A percentile compares a stretch with the other conserved stretches of the same genome.
Evolutionary conservation across 2,888 invertebrate species (phyloP).

Genomic region (Drosophila lutescens): DNA sequence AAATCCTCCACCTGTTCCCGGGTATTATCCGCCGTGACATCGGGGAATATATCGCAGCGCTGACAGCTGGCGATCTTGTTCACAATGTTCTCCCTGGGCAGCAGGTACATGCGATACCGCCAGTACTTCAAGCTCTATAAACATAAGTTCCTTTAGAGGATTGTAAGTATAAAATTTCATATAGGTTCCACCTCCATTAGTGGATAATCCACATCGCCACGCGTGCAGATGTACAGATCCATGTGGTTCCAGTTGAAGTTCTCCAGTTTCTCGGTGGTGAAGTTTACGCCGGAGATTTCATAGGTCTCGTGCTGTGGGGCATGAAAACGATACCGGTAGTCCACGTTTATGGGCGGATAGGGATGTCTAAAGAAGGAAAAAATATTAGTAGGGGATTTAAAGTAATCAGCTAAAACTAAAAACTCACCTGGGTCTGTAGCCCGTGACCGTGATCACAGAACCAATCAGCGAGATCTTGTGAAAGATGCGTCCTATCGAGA

Average conservation of each 20-base stretch:
- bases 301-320: conserved; percentile 96
- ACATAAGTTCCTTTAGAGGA: neutral
- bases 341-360: conserved; percentile 95
- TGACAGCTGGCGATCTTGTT: conserved; percentile 90
- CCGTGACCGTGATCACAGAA: conserved; percentile 95
- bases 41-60: conserved; percentile 93
- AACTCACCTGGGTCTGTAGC: conserved; percentile 94
- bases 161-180: no score
- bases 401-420: accelerated
- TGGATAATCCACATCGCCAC: conserved; percentile 96
- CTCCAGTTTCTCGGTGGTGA: conserved; percentile 96
- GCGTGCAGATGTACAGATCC: conserved; percentile 97
- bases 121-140: conserved; percentile 92
- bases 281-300: conserved; percentile 97
- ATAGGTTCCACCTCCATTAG: conserved; percentile 94
- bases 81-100: conserved; percentile 92
- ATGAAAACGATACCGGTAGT: conserved; percentile 96
- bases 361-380: conserved; percentile 89
- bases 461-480: conserved; percentile 94
- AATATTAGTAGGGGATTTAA: neutral
- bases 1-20: conserved; percentile 89
- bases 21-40: conserved; percentile 85
- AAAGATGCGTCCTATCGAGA: conserved; percentile 97
- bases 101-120: conserved; percentile 94
- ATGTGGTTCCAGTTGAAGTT: conserved; percentile 99